phyloP scores from a whole-genome alignment of 1,140 invertebrate species.

The Penaeus vannamei region DNA sequence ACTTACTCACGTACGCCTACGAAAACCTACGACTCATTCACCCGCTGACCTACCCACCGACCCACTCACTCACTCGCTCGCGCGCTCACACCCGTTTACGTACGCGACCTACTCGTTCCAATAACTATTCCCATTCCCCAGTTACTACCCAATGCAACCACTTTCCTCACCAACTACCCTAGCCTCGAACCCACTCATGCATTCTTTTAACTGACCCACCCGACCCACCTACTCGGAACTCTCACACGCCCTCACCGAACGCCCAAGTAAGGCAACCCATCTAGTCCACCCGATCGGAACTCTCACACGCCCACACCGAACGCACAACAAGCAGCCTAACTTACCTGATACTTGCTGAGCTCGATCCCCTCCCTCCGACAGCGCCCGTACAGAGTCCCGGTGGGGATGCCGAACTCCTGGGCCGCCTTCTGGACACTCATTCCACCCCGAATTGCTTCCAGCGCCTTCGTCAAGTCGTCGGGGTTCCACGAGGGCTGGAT shows the following conservation, averaged over 20 bases:
- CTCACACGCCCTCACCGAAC: too few species aligned
- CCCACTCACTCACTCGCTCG: neutral
- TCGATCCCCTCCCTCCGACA: conserved; percentile 92
- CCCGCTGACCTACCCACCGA: neutral
- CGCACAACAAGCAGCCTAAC: neutral
- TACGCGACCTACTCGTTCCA: neutral
- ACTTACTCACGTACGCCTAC: too few species aligned
- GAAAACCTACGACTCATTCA: neutral
- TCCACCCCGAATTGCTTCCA: conserved; percentile 86
- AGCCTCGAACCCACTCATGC: too few species aligned
- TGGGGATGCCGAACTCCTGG: conserved; percentile 87
- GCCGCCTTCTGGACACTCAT: conserved; percentile 89
- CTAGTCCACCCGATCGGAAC: neutral
- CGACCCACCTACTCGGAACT: too few species aligned
- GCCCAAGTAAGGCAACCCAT: neutral
- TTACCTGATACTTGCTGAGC: conserved; percentile 69
- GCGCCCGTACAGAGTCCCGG: conserved; percentile 86
- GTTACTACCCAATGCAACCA: too few species aligned
- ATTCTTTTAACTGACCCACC: too few species aligned
- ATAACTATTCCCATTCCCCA: too few species aligned
- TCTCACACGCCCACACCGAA: neutral
- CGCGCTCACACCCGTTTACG: neutral
- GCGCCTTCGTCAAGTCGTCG: conserved; percentile 85
- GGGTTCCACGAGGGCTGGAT: conserved; percentile 90
- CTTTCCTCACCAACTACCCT: too few species aligned